Evolutionary conservation across 2,888 invertebrate species (phyloP), one percentile per base, ranked within the genome.

Genomic region (Meta bourneti): DNA sequence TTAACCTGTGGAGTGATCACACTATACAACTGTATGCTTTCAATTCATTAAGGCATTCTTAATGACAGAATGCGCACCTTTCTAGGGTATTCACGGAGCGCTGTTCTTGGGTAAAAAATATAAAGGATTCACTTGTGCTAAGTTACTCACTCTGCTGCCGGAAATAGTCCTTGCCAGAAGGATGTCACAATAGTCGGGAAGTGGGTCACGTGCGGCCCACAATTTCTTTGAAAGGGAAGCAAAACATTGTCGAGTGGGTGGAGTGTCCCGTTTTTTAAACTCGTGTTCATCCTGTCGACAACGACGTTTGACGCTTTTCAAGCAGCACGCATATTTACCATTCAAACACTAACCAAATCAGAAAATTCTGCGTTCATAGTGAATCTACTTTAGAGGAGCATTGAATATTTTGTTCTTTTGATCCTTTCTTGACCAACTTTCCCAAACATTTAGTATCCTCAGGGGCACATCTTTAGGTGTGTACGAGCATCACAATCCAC

Each of bases 111-210:
- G 34, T 34, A 4, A 34, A 34, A 4, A 34, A 4, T 34, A 34
- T 34, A 34, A 34, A 16, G 11, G 61, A 6, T 16, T 16, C 61
- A 61, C 61, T 61, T 61, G 61, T 61, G 9, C 11, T 61, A 61
- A 34, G 61, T 16, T 16, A 61, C 16, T 61, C 61, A 16, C 61
- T 61, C 34, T 34, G 4, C 34, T 34, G 70, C 80, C 70, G 72
- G 72, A 82, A 72, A 51, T 82, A 72, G 70, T 82, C 16, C 49
- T 72, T 72, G 52, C 69, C 80, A 81, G 34, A 81, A 81, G 34
- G 11, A 54, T n/a, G 34, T 48, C 70, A 70, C 61, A 81, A 16
- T 20, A 34, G 61, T 54, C 11, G 20, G 16, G 71, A 82, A 72
- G 51, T 48, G 72, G 82, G 82, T 82, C 71, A 51, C 51, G 16